These are phyloP conservation scores for Lottia gigantea DNA, from an alignment of 2,888 invertebrate species.

Conservation along the genomic window DNA sequence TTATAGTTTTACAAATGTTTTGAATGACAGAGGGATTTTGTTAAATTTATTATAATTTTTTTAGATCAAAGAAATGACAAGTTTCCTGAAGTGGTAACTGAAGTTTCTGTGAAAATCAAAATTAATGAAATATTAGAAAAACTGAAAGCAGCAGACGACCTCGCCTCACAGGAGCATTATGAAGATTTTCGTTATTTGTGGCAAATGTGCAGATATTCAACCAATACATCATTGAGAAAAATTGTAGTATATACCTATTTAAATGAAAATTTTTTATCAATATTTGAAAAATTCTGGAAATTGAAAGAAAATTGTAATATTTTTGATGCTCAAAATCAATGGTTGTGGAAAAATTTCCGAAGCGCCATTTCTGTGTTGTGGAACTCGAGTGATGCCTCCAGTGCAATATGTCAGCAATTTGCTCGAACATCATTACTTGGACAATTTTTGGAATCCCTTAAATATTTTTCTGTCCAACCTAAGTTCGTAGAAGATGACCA, in stretches of 20 bases:
- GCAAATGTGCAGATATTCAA: slow-evolving; percentile 14
- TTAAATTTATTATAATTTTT: background rate
- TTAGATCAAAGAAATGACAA: background rate
- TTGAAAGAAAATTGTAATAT: slow-evolving; percentile 28
- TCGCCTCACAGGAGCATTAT: slow-evolving; percentile 4
- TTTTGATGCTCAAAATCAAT: slow-evolving; percentile 24
- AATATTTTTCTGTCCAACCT: slow-evolving; percentile 6
- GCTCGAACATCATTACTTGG: slow-evolving; percentile 28
- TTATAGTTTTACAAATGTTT: too few species aligned
- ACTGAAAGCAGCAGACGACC: slow-evolving; percentile 10
- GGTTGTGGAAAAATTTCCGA: slow-evolving; percentile 45
- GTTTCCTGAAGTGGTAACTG: slow-evolving; percentile 1
- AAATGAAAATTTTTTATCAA: slow-evolving; percentile 13
- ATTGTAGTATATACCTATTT: slow-evolving; percentile 12
- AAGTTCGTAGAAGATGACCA: slow-evolving; percentile 36
- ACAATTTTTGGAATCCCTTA: slow-evolving; percentile 18
- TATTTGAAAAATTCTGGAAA: slow-evolving; percentile 28
- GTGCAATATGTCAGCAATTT: slow-evolving; percentile 50
- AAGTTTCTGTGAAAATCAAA: slow-evolving; percentile 3
- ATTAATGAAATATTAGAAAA: slow-evolving; percentile 5
- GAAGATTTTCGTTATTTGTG: slow-evolving; percentile 18
- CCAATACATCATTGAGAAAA: slow-evolving; percentile 11
- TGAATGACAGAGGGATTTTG: too few species aligned
- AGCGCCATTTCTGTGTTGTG: slow-evolving; percentile 51
- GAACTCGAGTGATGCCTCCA: slow-evolving; percentile 55